Base-by-base conservation (phyloP, 2,113 vertebrate species). In the Rhabdornis inornatus region DNA sequence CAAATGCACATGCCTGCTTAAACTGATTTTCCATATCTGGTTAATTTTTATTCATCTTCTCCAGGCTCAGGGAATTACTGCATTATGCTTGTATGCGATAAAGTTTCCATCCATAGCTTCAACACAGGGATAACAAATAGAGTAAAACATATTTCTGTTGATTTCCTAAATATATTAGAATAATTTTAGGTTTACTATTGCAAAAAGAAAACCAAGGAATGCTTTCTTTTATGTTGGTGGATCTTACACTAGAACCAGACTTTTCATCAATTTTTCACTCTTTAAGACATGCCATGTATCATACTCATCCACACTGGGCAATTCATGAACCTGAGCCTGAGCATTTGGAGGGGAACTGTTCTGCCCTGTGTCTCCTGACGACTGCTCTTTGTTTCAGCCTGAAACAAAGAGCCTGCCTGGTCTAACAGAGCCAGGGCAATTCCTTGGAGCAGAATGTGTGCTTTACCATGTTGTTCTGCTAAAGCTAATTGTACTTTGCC, bases 401-500 rank as follows among this genome's bases (percentile, higher is more conserved):
- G 37, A n/a, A 94, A 88, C 40, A 83, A 72, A 60, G 23, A 82
- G 5, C 28, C 55, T 83, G 20, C 22, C 14, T 65, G 20, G 16
- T 76, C 49, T 90, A 64, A 45, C 14, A 68, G 61, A 71, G 45
- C 14, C 40, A 47, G 23, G 7, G 6, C 15, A 27, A 10, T 69
- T 74, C 57, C 68, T 63, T 78, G 83, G 60, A 90, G 59, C 50
- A 86, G 53, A 82, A n/a, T 53, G 31, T 61, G 42, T 66, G 75
- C 35, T 84, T 85, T 82, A 28, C 35, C 15, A 5, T 50, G 59
- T 18, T 87, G 53, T 37, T 83, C 40, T 85, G 24, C 70, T 47
- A 76, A 65, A 79, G 27, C 40, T 85, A 56, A 64, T 61, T 68
- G 82, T 71, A 91, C 94, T 95, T 94, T 93, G 92, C 53, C 80